phyloP scores from a whole-genome alignment of 1,140 invertebrate species.

The Drosophila chauvacae region DNA sequence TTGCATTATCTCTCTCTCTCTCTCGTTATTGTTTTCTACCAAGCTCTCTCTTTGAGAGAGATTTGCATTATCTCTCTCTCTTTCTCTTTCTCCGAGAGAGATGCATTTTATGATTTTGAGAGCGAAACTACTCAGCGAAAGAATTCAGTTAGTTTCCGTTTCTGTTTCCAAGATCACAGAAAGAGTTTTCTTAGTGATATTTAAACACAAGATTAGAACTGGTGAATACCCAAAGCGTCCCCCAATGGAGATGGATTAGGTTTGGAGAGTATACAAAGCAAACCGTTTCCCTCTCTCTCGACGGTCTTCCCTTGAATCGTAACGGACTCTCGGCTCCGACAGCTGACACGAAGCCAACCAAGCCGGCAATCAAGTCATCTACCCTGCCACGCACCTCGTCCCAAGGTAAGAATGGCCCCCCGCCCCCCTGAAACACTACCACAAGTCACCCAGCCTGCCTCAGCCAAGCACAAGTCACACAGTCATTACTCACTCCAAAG shows the following conservation, averaged over 20 bases:
- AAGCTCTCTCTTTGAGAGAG: background rate
- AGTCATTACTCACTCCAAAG: background rate
- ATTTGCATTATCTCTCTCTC: background rate
- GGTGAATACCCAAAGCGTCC: background rate
- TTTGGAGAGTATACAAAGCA: conserved; percentile 5
- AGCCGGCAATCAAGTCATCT: conserved; percentile 97
- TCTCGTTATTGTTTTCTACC: background rate
- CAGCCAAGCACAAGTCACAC: background rate
- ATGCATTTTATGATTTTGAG: no score
- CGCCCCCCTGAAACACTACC: no score
- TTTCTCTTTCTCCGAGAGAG: background rate
- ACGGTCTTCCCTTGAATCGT: conserved; percentile 7
- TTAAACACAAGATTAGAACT: background rate
- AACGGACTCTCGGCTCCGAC: conserved; percentile 8
- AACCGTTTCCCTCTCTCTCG: conserved; percentile 27
- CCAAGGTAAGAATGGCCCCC: conserved; percentile 92
- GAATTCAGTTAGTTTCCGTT: background rate
- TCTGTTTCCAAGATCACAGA: background rate
- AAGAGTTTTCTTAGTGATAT: background rate
- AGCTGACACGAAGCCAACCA: conserved; percentile 96
- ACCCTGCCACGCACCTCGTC: conserved; percentile 95
- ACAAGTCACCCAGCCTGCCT: background rate
- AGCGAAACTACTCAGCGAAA: background rate
- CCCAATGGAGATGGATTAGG: background rate
- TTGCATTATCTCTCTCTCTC: no score